Evolutionary conservation across 2,113 vertebrate species (phyloP), one percentile per base, ranked within the genome.

Genomic region (Tragelaphus strepsiceros): DNA sequence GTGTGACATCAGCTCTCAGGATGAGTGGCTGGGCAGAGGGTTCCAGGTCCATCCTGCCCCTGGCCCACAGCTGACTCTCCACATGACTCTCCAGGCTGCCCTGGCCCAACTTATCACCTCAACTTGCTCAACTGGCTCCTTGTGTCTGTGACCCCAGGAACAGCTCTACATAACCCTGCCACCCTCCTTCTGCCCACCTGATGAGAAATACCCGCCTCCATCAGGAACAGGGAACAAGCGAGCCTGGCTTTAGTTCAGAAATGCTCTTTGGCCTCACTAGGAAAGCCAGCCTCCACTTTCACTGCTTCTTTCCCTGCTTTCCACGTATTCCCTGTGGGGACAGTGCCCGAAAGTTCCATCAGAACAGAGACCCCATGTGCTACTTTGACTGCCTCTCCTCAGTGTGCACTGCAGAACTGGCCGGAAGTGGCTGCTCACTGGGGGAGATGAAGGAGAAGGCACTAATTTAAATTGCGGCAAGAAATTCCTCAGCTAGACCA

Each of bases 281-380:
- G 28, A 35, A 54, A 30, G n/a, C 49, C 30, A 35, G n/a, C 54
- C 53, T 90, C 32, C 39, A 46, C 10, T 7, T 39, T 39, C 5
- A 11, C 58, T 81, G 6, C 39, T 13, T 14, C 39, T 91, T 39
- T 51, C 21, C 26, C 54, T 22, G 26, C 54, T 77, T 88, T 22
- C 90, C 35, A 4, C 7, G 0, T 13, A 0, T 6, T 82, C 19
- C 82, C n/a, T 2, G 4, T 17, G 22, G 67, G 19, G 24, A 1
- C 19, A 2, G 56, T 19, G 39, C 80, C 58, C 6, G 54, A 39
- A 92, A 62, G 85, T 26, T 85, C 19, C 11, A 3, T 15, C 49
- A 64, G 21, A 24, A 85, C 35, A 61, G 54, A 82, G 90, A 11
- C 80, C 4, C 80, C 2, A 49, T 16, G 15, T 5, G 5, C 19